Evolutionary conservation across 35 echinoderm and acorn worm genomes (phyloP).

Genomic region (Heliocidaris erythrogramma): DNA sequence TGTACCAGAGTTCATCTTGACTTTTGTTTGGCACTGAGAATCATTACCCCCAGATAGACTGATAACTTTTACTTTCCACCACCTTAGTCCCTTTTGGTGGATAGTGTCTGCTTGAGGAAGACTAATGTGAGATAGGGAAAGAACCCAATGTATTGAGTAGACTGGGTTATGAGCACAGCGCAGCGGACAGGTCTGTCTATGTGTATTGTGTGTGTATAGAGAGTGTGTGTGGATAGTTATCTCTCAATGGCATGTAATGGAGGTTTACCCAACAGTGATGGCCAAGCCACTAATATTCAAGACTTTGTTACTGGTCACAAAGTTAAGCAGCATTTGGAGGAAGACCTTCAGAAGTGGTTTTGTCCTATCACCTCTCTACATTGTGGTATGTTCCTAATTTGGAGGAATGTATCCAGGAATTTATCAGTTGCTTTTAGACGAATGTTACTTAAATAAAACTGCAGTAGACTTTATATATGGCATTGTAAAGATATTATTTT

Average conservation of each 20-base stretch:
- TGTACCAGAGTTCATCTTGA: no score
- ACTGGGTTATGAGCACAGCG: constrained; percentile 31
- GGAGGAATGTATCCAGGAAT: not conserved
- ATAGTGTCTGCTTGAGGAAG: not conserved
- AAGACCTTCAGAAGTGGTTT: not conserved
- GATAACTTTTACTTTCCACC: not conserved
- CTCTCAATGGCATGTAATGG: constrained; percentile 54
- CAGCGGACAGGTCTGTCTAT: not conserved
- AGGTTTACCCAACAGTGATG: constrained; percentile 53
- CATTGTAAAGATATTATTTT: no score
- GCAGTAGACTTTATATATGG: not conserved
- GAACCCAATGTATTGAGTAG: constrained; percentile 27
- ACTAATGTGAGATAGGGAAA: constrained; percentile 10
- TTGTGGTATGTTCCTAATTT: not conserved
- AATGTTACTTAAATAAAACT: not conserved
- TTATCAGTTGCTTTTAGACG: not conserved
- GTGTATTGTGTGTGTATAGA: not conserved
- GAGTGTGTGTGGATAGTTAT: constrained; percentile 42
- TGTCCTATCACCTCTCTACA: not conserved
- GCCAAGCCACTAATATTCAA: not conserved
- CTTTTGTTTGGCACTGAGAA: not conserved
- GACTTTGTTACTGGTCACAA: not conserved
- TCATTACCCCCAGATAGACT: not conserved
- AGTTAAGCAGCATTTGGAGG: not conserved
- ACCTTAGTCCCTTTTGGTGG: not conserved